Base-by-base conservation (phyloP, 1,140 invertebrate species). In the Macrostomum lignano region DNA sequence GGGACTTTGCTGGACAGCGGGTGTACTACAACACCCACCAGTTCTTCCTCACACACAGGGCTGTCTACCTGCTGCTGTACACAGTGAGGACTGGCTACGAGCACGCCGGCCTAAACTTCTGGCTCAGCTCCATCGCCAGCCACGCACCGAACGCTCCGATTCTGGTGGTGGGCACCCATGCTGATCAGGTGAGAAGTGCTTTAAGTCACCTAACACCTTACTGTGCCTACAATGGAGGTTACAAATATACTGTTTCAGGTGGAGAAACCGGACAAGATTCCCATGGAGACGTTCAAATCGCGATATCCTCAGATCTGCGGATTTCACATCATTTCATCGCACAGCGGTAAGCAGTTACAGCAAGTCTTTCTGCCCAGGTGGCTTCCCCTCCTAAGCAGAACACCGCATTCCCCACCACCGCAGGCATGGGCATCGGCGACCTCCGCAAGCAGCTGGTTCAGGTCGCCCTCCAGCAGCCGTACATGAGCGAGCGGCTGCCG, bases 71-170 rank as follows among this genome's bases (percentile, higher is more conserved):
- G 15, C 37, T 57, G 11, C 28, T 51, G 19, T 57, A 52, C 52
- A 57, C 55, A 45, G 48, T 53, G 1, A 36, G 53, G 19, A 45
- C 51, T 6, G 53, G 53, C 17, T 41, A 47, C 37, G 49, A 57
- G 32, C 52, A 57, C 42, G 36, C 43, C 11, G 43, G 43, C 19
- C 30, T 44, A 6, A 38, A 43, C 24, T 44, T 44, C 30, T 44
- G 53, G 53, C 43, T 57, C 14, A 52, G 43, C 32, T 53, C 51
- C 7, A 52, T 57, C n/a, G 39, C 42, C 7, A 49, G 51, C 7
- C 53, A 57, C 43, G 53, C 53, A 10, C 51, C 51, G 13, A 45
- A 47, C 32, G 51, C 52, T 34, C 53, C 53, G 1, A 51, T 57
- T 23, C 33, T 38, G 31, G 32, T 38, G n/a, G 22, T 40, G 20